A percentile compares a stretch with the other conserved stretches of the same genome.
phyloP scores from a whole-genome alignment of 2,797 vertebrate genomes.

The Hyperoplus immaculatus region DNA sequence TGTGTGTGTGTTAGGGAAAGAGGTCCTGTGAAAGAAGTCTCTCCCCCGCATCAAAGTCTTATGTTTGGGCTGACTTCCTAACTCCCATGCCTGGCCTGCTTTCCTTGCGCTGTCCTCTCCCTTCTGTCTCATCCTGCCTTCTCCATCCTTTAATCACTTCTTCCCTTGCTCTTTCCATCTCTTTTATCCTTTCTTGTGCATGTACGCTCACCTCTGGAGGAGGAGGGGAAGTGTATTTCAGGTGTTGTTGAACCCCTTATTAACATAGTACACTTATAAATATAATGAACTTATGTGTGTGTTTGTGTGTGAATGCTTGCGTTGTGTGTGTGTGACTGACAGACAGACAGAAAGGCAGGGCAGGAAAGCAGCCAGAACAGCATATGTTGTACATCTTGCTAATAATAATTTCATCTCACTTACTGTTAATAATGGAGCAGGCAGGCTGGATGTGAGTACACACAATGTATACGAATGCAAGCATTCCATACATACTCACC shows the following conservation, averaged over 20 bases:
- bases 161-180: conserved; percentile 39
- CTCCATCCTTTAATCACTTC: conserved; percentile 63
- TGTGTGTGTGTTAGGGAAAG: conserved; percentile 22
- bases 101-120: conserved; percentile 36
- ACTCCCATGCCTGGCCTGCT: conserved; percentile 41
- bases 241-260: conserved; percentile 58
- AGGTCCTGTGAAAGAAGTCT: conserved; percentile 31
- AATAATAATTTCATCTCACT: conserved; percentile 85
- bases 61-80: conserved; percentile 40
- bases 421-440: conserved; percentile 83
- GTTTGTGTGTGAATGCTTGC: conserved; percentile 32
- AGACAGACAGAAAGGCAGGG: conserved; percentile 50
- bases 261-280: conserved; percentile 67
- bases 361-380: conserved; percentile 76
- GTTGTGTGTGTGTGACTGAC: conserved; percentile 32
- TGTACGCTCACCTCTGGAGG: conserved; percentile 42
- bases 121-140: conserved; percentile 56
- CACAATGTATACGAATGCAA: conserved; percentile 37
- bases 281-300: conserved; percentile 44
- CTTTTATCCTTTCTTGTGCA: conserved; percentile 52
- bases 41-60: conserved; percentile 63
- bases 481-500: conserved; percentile 25
- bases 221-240: conserved; percentile 51
- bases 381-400: conserved; percentile 85
- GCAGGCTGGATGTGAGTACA: conserved; percentile 54